Evolutionary conservation across 53 echinoderm and acorn worm species (phyloP).

Genomic region (Stichopus horrens): DNA sequence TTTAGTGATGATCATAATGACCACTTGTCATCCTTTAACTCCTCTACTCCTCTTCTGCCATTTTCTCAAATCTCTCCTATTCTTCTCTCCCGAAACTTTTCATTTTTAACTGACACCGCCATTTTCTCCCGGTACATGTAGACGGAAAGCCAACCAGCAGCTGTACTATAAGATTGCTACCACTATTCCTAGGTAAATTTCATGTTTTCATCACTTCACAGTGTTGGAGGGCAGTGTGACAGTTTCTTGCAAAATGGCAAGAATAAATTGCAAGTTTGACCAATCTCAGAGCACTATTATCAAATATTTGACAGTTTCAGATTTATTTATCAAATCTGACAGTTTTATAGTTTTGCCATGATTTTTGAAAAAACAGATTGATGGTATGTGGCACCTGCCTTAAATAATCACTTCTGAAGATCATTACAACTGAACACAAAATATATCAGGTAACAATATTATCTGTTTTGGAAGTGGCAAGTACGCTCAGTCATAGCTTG

Average conservation of each 20-base stretch:
- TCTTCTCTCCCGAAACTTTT: slow-evolving; percentile 21
- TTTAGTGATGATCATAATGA: not conserved
- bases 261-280: not conserved
- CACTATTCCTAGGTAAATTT: slow-evolving; percentile 43
- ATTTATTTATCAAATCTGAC: too few species aligned
- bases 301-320: too few species aligned
- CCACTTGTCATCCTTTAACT: not conserved
- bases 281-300: not conserved
- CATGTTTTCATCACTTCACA: slow-evolving; percentile 29
- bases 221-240: slow-evolving; percentile 19
- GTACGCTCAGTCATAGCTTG: too few species aligned
- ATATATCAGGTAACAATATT: too few species aligned
- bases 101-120: slow-evolving; percentile 17
- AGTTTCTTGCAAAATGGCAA: not conserved
- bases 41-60: slow-evolving; percentile 22
- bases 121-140: slow-evolving; percentile 25
- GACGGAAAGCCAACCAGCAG: slow-evolving; percentile 77
- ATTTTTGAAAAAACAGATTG: too few species aligned
- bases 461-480: too few species aligned
- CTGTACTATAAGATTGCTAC: slow-evolving; percentile 80
- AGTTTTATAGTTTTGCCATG: too few species aligned
- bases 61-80: slow-evolving; percentile 46
- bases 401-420: too few species aligned
- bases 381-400: too few species aligned
- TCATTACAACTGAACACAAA: too few species aligned